Conservation (phyloP, 1,140 invertebrate species). For the Harlomillsia oculata region DNA sequence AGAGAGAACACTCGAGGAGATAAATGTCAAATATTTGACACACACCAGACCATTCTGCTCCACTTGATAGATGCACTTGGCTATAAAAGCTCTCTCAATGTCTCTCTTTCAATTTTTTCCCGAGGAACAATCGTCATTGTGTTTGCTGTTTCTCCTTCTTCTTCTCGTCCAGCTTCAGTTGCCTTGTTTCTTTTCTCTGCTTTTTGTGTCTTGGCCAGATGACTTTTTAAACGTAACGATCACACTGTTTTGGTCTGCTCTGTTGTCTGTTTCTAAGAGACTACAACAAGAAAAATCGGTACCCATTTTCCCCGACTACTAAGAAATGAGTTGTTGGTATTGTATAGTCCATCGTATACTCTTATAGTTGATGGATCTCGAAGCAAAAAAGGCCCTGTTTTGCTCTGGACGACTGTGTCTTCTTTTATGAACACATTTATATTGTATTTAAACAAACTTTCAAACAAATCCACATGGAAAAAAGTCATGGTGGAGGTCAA, state of each 20-base stretch:
- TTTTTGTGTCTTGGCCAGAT: background rate
- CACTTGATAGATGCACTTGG: slow-evolving; percentile 12
- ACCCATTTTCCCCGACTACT: too few species aligned
- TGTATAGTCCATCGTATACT: too few species aligned
- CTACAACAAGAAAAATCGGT: too few species aligned
- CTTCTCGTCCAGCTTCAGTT: background rate
- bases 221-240: background rate
- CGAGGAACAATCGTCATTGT: slow-evolving; percentile 20
- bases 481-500: background rate
- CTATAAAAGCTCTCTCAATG: slow-evolving; percentile 19
- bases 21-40: slow-evolving; percentile 32
- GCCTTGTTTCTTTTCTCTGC: background rate
- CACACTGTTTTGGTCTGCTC: too few species aligned
- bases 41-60: slow-evolving; percentile 20
- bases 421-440: too few species aligned
- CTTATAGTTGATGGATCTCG: too few species aligned
- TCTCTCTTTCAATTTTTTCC: background rate
- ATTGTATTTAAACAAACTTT: background rate
- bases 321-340: too few species aligned
- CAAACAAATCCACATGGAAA: slow-evolving; percentile 3
- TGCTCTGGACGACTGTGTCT: too few species aligned
- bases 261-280: too few species aligned
- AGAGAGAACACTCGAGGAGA: slow-evolving; percentile 31
- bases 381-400: too few species aligned
- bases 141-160: slow-evolving; percentile 16